These are phyloP conservation scores for Drosophila pruinosa DNA, from an alignment of 1,140 invertebrate genomes.

Conservation along the genomic window DNA sequence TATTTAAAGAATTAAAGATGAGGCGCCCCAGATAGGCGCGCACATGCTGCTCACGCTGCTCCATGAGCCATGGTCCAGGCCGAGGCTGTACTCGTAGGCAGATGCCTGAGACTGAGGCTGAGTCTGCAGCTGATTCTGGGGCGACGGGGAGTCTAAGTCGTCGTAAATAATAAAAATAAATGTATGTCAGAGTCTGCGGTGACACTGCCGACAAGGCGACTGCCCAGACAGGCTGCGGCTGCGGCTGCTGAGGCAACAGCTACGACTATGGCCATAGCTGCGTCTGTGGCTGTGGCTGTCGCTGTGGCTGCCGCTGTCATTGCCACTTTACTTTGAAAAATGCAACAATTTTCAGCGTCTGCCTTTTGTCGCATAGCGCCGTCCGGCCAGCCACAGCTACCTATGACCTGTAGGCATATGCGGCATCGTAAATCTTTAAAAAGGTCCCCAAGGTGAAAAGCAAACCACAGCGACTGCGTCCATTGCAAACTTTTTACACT, in stretches of 20 bases:
- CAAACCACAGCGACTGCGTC: constrained; percentile 18
- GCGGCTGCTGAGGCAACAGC: constrained; percentile 14
- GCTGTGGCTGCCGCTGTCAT: constrained; percentile 51
- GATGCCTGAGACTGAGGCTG: background rate
- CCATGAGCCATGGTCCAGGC: constrained; percentile 8
- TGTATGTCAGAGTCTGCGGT: constrained; percentile 80
- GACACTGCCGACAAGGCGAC: constrained; percentile 42
- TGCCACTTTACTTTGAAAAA: constrained; percentile 75
- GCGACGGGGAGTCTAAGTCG: constrained; percentile 53
- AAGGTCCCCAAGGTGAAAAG: constrained; percentile 73
- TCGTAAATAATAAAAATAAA: constrained; percentile 82
- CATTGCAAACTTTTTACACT: constrained; percentile 32
- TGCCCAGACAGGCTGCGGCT: constrained; percentile 31
- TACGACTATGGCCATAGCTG: background rate
- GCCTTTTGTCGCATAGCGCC: constrained; percentile 49
- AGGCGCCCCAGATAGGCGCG: constrained; percentile 56
- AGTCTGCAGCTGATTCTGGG: background rate
- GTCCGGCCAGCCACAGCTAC: constrained; percentile 27
- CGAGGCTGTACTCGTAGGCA: too few species aligned
- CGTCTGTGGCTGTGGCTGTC: background rate
- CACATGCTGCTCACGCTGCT: constrained; percentile 18
- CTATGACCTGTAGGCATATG: constrained; percentile 81
- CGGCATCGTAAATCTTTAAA: constrained; percentile 82
- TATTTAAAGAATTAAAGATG: constrained; percentile 82
- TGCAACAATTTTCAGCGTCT: constrained; percentile 76